Evolutionary conservation across 2,113 vertebrate genomes (phyloP).

Genomic region (rat (Rattus norvegicus)): GRCr8 NC_086033.1:18231501-18232000

Average conservation of each 20-base stretch:
- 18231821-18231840: not conserved
- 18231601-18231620: not conserved
- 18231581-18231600: not conserved
- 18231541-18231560: not conserved
- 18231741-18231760: too few relatives aligned
- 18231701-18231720: not conserved
- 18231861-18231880: not conserved
- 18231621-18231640: not conserved
- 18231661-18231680: conserved; percentile 28
- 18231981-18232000: not conserved
- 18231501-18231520: not conserved
- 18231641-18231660: conserved; percentile 6
- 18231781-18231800: not conserved
- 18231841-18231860: not conserved
- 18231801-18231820: not conserved
- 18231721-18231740: not conserved
- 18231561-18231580: not conserved
- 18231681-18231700: not conserved
- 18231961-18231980: not conserved
- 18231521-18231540: not conserved
- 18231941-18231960: not conserved
- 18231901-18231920: not conserved
- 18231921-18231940: not conserved
- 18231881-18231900: not conserved
- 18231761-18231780: not conserved